Base-by-base conservation (phyloP, 2,113 vertebrate genomes). In the Strix aluco region DNA sequence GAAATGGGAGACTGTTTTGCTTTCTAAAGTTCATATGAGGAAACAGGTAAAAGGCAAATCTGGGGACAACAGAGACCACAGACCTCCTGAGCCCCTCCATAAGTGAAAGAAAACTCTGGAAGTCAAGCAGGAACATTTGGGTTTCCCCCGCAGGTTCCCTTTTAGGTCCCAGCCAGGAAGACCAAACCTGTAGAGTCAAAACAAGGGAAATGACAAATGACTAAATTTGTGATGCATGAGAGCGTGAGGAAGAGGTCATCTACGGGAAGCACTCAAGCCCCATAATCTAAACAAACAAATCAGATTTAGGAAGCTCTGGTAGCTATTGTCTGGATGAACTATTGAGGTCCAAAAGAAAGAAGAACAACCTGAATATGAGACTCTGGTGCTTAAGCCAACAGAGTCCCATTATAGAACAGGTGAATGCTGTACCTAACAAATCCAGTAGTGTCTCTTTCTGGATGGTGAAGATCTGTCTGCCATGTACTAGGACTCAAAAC, bases 1-100 rank as follows among this genome's bases (percentile, higher is more conserved):
- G 44, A 81, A 61, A 81, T 2, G 34, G 32, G 38, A 77, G 30
- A 14, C 20, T n/a, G 32, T 15, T 93, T 49, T 54, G 13, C 34
- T 78, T 57, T 49, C 51, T 29, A 4, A 65, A 70, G 59, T 36
- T 66, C 51, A 27, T 6, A 58, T 7, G 13, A 71, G 74, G 62
- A 62, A 86, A 62, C 11, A 78, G 65, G 19, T 58, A 46, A 54
- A 88, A 58, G 47, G 44, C 19, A 78, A 79, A 86, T 14, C 36
- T n/a, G 38, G 25, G 23, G 16, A 22, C 55, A 58, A 15, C 0
- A 0, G 36, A 54, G 29, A 13, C 9, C 3, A 2, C 36, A 63
- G 34, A 47, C 4, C 9, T 49, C 15, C 17, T 59, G 49, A 67
- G 21, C 42, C 9, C 8, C 32, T 62, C 47, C 5, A 2, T 23